Evolutionary conservation across 92 coral and sea anemone species (phyloP), one percentile per base, ranked within the genome.

Genomic region (Scolanthus callimorphus): DNA sequence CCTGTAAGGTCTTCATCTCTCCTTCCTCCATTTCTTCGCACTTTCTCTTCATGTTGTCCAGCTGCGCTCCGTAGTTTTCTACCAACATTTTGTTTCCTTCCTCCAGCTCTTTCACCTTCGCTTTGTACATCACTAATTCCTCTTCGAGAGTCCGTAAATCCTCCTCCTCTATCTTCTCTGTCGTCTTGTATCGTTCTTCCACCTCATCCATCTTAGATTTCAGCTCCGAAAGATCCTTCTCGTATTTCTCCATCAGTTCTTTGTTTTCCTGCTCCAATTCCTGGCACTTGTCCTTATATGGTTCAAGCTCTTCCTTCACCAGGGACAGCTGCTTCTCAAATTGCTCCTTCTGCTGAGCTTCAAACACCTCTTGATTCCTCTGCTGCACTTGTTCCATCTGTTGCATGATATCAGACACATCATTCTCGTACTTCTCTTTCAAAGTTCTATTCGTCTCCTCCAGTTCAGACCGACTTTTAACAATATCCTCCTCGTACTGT

Each of bases 341-440:
- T 55, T 73, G 82, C 60, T 82, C 91, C 28, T 81, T 76, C 60
- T 91, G 96, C 29, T 88, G 61, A 26, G 80, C 91, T 70, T 91
- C 86, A 43, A 88, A 88, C 19, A 88, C 96, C 53, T 91, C 89
- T 56, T 82, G 92, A 49, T 82, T 90, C 34, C 90, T 69, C 20
- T 91, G 92, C 45, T 91, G 97, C 0, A 91, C 81, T 48, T 88
- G 92, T 28, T 91, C 97, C 86, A 91, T 83, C 53, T 91, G 96
- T 34, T 57, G 72, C 83, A 88, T 77, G 11, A 91, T 82, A 24
- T 91, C 97, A 1, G 96, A 70, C 24, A 91, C 79, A 53, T 91
- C 85, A 21, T 85, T 77, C 39, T 91, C 97, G 39, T 88, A 91
- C 59, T 91, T 91, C 34, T 78, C 90, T 67, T 91, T 91, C 60